Percentiles rank a stretch among this genome's conserved stretches.
Evolutionary conservation across 2,113 vertebrate species (phyloP).

Genomic region (Anolis carolinensis): DNA sequence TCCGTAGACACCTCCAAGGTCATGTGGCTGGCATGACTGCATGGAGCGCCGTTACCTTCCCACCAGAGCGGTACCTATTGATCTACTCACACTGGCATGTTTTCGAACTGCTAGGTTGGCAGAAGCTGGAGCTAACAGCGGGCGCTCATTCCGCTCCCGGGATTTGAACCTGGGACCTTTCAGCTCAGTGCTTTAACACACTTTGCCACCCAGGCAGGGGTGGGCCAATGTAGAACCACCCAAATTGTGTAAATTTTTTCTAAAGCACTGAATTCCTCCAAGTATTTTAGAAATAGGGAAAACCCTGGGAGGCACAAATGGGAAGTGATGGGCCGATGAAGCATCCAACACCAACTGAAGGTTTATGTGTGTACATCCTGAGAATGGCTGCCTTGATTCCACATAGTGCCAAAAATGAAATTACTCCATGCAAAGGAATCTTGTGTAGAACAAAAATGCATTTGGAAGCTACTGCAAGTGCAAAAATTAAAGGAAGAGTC

Average conservation of each 20-base stretch:
- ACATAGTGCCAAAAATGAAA: not conserved
- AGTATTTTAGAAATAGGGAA: not conserved
- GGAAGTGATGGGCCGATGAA: not conserved
- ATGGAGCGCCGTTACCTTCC: no score
- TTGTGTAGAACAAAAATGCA: not conserved
- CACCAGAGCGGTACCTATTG: no score
- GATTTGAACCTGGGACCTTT: no score
- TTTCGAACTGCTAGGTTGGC: no score
- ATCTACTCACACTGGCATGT: no score
- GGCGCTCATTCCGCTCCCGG: no score
- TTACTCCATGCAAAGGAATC: not conserved
- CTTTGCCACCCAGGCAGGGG: no score
- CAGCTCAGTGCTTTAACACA: no score
- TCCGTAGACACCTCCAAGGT: no score
- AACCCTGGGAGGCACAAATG: not conserved
- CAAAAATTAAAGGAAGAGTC: conserved; percentile 24
- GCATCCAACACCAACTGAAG: not conserved
- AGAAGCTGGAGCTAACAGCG: no score
- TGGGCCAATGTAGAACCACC: no score
- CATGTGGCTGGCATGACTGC: no score
- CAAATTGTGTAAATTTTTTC: not conserved
- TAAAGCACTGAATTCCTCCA: not conserved
- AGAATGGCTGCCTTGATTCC: not conserved
- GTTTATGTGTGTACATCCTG: not conserved
- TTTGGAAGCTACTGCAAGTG: not conserved